These are phyloP conservation scores for Metridium senile DNA, from an alignment of 92 coral and sea anemone species.

Conservation along the genomic window DNA sequence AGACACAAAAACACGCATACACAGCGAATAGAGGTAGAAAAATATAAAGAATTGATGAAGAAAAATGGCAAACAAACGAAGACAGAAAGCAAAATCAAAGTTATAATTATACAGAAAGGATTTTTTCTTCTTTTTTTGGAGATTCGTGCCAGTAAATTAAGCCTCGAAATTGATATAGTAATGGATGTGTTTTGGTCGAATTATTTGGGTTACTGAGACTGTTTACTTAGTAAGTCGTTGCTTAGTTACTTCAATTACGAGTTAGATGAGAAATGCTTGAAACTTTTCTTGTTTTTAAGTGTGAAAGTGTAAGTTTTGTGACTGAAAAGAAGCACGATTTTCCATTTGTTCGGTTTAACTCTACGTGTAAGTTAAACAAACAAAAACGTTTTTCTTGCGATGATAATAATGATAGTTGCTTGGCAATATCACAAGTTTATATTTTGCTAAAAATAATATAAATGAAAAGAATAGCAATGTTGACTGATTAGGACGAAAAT, in stretches of 20 bases:
- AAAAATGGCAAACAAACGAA: no score
- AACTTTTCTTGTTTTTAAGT: no score
- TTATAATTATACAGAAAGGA: no score
- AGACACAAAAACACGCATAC: no score
- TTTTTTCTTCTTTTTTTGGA: no score
- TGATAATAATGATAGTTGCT: background rate
- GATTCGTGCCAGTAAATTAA: background rate
- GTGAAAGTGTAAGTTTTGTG: no score
- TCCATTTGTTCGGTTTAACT: no score
- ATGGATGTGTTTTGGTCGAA: background rate
- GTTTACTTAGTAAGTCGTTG: background rate
- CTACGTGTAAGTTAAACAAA: background rate
- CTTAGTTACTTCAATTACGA: background rate
- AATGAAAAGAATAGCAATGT: background rate
- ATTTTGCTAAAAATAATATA: background rate
- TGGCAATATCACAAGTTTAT: constrained; percentile 1
- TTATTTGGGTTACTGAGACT: background rate
- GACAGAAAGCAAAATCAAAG: no score
- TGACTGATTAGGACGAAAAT: no score
- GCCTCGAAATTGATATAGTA: background rate
- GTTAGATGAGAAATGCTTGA: background rate
- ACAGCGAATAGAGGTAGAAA: no score
- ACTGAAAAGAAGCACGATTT: no score
- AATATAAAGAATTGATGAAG: no score
- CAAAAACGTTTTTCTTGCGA: background rate